Conservation (phyloP, 1,140 invertebrate genomes). For the Globodera rostochiensis region DNA sequence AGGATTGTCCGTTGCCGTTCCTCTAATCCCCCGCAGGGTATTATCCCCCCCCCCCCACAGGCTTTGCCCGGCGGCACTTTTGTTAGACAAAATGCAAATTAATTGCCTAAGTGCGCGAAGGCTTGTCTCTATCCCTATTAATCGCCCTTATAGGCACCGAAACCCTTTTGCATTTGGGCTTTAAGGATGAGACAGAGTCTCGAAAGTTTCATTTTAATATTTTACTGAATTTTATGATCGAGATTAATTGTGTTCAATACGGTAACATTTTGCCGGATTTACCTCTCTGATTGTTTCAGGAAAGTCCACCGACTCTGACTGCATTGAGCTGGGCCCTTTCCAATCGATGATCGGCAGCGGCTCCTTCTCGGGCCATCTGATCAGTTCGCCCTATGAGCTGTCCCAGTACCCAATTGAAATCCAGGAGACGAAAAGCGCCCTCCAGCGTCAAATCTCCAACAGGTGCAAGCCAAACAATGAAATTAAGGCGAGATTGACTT, state of each 20-base stretch:
- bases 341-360: constrained; percentile 24
- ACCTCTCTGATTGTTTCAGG: background rate
- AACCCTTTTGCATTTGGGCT: background rate
- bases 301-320: constrained; percentile 25
- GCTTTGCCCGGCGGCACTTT: background rate
- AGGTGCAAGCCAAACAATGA: constrained; percentile 39
- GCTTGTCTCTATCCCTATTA: no score
- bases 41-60: background rate
- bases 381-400: constrained; percentile 61
- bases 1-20: background rate
- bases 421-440: constrained; percentile 55
- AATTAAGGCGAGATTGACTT: background rate
- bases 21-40: background rate
- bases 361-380: constrained; percentile 55
- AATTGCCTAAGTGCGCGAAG: no score
- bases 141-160: background rate
- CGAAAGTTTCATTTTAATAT: background rate
- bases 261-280: background rate
- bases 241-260: background rate
- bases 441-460: constrained; percentile 60
- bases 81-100: background rate
- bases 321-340: background rate
- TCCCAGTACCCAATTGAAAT: constrained; percentile 65
- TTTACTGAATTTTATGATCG: background rate
- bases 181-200: background rate